Evolutionary conservation across 2,113 vertebrate species (phyloP), one percentile per base, ranked within the genome.

Genomic region (Lepidothrix coronata): DNA sequence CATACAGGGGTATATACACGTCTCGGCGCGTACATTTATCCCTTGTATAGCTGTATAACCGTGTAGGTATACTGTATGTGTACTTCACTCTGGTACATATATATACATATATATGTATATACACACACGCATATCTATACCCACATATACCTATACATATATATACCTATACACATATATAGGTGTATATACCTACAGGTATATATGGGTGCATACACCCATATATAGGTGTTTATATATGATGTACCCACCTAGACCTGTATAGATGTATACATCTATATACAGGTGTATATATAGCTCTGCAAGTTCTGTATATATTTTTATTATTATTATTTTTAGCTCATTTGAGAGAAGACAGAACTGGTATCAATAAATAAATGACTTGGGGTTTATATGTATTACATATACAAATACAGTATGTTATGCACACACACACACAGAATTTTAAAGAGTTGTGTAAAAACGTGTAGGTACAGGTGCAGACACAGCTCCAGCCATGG

Each of bases 371-470:
- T 19, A 76, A 51, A 43, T 46, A 67, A 71, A 31, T 25, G 2
- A 15, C 2, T 1, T 39, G 7, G 8, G 21, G 12, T 4, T 66
- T 81, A 6, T 25, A 23, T 20, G 8, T 41, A 14, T 67, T 25
- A 14, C 6, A 24, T 2, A 4, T 1, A 31, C 30, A 39, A 70
- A 27, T 11, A 31, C 11, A 19, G 12, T 12, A 3, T 4, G 63
- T 8, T 43, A 1, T 1, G 25, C 37, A 6, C 11, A 2, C 9
- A 15, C 11, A 3, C 4, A 5, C 6, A 4, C 2, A 51, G 14
- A 3, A 23, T 43, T 89, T 33, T 9, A 43, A 16, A 11, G 5
- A 5, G 5, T 3, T 3, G 2, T 0, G 0, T 7, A 2, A 24
- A 19, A 33, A 14, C 1, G 5, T 8, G 27, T 1, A 10, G 16